Evolutionary conservation across 2,797 vertebrate species (phyloP), one percentile per base, ranked within the genome.

Genomic region (Austrolebias charrua): DNA sequence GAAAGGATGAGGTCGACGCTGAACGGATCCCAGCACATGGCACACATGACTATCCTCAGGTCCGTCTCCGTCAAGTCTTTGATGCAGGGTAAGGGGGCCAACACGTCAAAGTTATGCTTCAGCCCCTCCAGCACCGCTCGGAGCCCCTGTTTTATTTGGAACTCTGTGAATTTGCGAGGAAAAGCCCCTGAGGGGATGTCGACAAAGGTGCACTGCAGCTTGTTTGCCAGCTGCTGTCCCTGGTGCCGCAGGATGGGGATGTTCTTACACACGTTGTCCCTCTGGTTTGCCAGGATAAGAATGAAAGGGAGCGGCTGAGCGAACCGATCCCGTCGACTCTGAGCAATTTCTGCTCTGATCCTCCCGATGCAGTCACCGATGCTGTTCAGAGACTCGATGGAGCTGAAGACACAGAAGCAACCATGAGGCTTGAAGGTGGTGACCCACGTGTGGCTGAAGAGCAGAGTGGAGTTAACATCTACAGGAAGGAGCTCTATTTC

Each of bases 11-110:
- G 95, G 90, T 99, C 96, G 48, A 98, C 95, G 24, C 96, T 98
- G 81, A 99, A 99, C 0, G 97, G 97, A 89, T 99, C 97, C 57
- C 97, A 97, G 90, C 98, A 99, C 98, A 99, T 98, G 75, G 96
- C 97, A 75, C 97, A 99, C 97, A 99, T 99, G 40, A 99, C 96
- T 59, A 99, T 98, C 77, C 97, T 93, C 49, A 99, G 89, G 81
- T 99, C 97, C 0, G 94, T 95, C 92, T 99, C 98, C 0, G 97
- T 96, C 77, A 97, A 88, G 88, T 99, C 97, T 87, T 98, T 99
- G 90, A 96, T 97, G 55, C 91, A 95, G 7, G 97, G 96, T 87
- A 95, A 89, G 0, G 96, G 96, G 63, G 92, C 95, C 67, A 96
- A 92, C 72, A 96, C 92, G 72, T 98, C 97, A 68, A 95, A 96